These are phyloP conservation scores for Aspiorhynchus laticeps DNA, from an alignment of 2,113 vertebrate genomes.

Conservation along the genomic window DNA sequence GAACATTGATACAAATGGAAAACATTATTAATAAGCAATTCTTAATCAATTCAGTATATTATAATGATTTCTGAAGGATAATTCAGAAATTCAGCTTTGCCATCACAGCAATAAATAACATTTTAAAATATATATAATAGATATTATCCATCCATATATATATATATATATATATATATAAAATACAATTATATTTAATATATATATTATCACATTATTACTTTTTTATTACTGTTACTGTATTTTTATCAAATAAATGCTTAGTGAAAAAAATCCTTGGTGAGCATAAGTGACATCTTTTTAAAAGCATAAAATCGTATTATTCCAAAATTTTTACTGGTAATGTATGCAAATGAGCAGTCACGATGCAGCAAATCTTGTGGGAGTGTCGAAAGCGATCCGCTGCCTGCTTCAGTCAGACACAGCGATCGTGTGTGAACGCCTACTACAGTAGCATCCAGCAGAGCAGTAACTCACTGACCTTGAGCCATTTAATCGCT, in stretches of 20 bases:
- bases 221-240: not conserved
- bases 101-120: not conserved
- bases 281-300: not conserved
- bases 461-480: not conserved
- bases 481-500: not conserved
- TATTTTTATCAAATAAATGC: not conserved
- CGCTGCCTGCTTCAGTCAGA: not conserved
- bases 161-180: not conserved
- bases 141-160: too few relatives aligned
- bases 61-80: not conserved
- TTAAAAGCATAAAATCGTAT: not conserved
- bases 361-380: not conserved
- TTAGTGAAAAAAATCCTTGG: not conserved
- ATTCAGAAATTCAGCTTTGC: not conserved
- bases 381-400: not conserved
- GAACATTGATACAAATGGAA: too few relatives aligned
- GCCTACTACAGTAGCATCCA: not conserved
- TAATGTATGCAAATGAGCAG: not conserved
- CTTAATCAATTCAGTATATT: not conserved
- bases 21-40: too few relatives aligned
- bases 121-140: not conserved
- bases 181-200: not conserved
- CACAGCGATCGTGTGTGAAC: not conserved
- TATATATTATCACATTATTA: not conserved
- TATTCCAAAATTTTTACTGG: not conserved